Evolutionary conservation across 2,888 invertebrate genomes (phyloP), one percentile per base, ranked within the genome.

Genomic region (Euzophera pinguis): DNA sequence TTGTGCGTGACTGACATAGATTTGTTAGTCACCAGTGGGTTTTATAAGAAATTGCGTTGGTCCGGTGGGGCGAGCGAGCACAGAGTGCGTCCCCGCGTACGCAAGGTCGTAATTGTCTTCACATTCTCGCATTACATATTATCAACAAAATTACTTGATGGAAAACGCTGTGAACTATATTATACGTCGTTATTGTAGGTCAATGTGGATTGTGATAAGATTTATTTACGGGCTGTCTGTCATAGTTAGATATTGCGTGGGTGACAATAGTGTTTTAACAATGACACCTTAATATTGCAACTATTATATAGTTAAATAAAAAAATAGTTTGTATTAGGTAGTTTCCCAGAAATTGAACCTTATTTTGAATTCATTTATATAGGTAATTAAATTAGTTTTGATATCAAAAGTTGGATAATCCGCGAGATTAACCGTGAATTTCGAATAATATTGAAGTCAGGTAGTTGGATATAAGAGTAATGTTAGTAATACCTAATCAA

Each of bases 1-100:
- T 75, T 68, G 75, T 81, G 76, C 75, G 81, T 84, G 80, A 86
- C 85, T 90, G 83, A 82, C 81, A 83, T 83, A 78, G 78, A 75
- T 77, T 72, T 77, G 84, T 80, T 81, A 75, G 76, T 62, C 68
- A 69, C 66, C 75, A 62, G 76, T 83, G 78, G 81, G 81, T 89
- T 90, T 89, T 90, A 89, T 90, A 90, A 86, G 84, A 85, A 80
- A 76, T 75, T 67, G 63, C 66, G 71, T 63, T 57, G 74, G 69
- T 69, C 71, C 84, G 86, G 89, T 85, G 88, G 85, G 85, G 87
- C 81, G 68, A 69, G 76, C 73, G 58, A 47, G 64, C 52, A 43
- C 32, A 10, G 32, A 10, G 61, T 63, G 74, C 79, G 81, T 82
- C 84, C 77, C 78, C 74, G 71, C 69, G 53, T 53, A 59, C 43